Evolutionary conservation across 2,113 vertebrate genomes (phyloP), one percentile per base, ranked within the genome.

Genomic region (Leucoraja erinaceus): DNA sequence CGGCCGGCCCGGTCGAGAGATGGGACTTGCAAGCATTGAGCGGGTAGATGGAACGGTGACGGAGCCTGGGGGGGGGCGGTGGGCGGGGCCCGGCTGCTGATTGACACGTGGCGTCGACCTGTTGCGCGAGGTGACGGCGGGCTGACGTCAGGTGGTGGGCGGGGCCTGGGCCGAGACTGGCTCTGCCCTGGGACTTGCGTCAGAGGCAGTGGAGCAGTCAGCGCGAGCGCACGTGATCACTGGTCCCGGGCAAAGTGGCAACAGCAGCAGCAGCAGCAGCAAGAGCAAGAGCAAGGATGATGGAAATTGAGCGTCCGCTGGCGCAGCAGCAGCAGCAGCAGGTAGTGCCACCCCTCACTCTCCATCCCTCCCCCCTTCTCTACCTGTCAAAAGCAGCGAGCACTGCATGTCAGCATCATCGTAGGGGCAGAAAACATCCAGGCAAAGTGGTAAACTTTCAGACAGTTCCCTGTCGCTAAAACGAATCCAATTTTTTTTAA

Each of bases 271-370:
- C 1, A 47, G 38, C n/a, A n/a, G n/a, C n/a, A n/a, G n/a, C 38
- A 47, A 47, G 38, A 47, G 38, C 38, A 47, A 47, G 31, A 0
- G 22, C 14, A 18, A 47, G 33, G 20, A 20, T 72, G 90, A 91
- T 72, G 66, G 90, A 91, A 31, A 72, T 91, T 6, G 66, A 72
- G 18, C 33, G 66, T 31, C 68, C 68, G 10, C 33, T 54, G 33
- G 31, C 22, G 8, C 68, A 91, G 90, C 18, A 90, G 28, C 86
- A 91, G 90, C 16, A 90, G 61, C 86, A 72, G 33, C 90, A 91
- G 90, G 90, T 91, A 91, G 8, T 25, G 1, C 68, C 9, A 12
- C 5, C 59, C 38, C 38, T 47, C 38, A 47, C 38, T 3, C 38
- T 47, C 38, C 0, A 47, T 47, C 38, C 38, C 38, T 47, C 38